Evolutionary conservation across 2,888 invertebrate species (phyloP), one percentile per base, ranked within the genome.

Genomic region (Lacanobia wlatinum): DNA sequence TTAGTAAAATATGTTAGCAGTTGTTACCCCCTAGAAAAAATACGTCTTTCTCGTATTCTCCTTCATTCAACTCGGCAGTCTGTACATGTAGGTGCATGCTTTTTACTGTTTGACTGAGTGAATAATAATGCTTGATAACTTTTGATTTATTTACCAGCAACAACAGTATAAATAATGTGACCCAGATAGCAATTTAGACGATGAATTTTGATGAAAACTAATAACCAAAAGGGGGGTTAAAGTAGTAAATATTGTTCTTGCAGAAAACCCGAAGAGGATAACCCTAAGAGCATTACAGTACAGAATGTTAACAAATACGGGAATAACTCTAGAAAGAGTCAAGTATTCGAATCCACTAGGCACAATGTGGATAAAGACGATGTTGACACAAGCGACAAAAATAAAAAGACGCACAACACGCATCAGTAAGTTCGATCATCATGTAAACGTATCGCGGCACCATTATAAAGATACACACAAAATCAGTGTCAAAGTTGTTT

Each of bases 281-380:
- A 75, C 88, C 90, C 92, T 91, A 96, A 95, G 91, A 94, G 90
- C 91, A 93, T 95, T 88, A 94, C 94, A 86, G 92, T 95, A 92
- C 95, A 93, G 92, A 94, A 91, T 89, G 91, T 94, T 85, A 93
- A 90, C 90, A 94, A 95, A 93, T 94, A 94, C 83, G 95, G 94
- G 75, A 93, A 90, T 91, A 93, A 90, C 89, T 94, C 94, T 89
- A 93, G 96, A 91, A 97, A 97, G 94, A 97, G 97, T 86, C 96
- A 97, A 89, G 97, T 97, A 82, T 98, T 98, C 89, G 98, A 98
- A 93, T 97, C 97, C 72, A 97, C 97, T 77, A 93, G 97, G 87
- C 97, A 97, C 95, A 97, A 97, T 70, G 97, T 97, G 78, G 98
- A 98, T 83, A 96, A 97, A 88, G 98, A 98, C 87, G 98, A 98